Conservation (phyloP, 2,113 vertebrate species). For the Clarias batrachus region DNA sequence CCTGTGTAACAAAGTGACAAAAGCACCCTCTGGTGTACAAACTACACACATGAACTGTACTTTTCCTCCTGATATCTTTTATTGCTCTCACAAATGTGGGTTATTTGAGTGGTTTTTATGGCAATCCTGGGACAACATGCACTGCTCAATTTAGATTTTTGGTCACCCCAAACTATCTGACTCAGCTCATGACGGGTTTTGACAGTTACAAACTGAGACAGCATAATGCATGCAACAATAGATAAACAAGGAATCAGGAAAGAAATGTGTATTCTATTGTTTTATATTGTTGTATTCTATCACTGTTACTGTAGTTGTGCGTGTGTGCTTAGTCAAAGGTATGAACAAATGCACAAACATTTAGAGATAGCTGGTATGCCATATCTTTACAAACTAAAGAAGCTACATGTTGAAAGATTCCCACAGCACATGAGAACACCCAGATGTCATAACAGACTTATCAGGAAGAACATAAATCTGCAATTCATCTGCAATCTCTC, state of each 20-base stretch:
- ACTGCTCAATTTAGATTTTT: neutral
- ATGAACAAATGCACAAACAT: neutral
- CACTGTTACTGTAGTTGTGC: neutral
- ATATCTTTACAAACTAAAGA: neutral
- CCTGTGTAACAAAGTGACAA: conserved; percentile 13
- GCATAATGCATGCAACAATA: too few species aligned
- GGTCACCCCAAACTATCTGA: neutral
- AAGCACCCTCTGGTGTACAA: conserved; percentile 50
- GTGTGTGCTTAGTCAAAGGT: neutral
- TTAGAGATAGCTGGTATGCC: neutral
- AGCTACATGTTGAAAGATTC: conserved; percentile 19
- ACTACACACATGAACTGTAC: neutral
- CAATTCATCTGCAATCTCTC: neutral
- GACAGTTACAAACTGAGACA: neutral
- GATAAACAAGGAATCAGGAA: neutral
- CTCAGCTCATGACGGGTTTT: neutral
- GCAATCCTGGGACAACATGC: neutral
- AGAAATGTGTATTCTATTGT: neutral
- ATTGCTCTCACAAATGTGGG: neutral
- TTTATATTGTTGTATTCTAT: too few species aligned
- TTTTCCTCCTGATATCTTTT: neutral
- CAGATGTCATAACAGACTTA: neutral
- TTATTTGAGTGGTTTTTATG: neutral
- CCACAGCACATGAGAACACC: neutral
- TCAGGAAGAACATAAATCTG: neutral